A percentile compares a stretch with the other conserved stretches of the same genome.
These are phyloP conservation scores for Tachuris rubrigastra DNA, from an alignment of 2,113 vertebrate species.

Conservation along the genomic window DNA sequence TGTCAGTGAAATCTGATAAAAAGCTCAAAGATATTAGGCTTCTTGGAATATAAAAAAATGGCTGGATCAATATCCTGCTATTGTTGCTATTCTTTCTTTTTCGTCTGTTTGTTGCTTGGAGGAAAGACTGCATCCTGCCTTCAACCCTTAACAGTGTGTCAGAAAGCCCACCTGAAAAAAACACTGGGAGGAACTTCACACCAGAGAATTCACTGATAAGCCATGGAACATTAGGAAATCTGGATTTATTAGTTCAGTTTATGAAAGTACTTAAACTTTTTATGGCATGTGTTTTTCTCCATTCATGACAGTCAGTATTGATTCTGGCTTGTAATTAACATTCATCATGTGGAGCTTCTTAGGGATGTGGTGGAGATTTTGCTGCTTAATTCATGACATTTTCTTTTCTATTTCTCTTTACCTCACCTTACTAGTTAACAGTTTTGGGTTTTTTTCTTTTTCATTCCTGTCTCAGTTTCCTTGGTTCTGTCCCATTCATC, in stretches of 20 bases:
- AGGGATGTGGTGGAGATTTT: neutral
- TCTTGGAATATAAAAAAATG: neutral
- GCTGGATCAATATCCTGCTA: neutral
- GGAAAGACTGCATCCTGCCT: neutral
- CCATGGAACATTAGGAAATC: neutral
- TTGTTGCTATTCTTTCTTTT: neutral
- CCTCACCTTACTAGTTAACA: neutral
- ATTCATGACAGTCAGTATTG: neutral
- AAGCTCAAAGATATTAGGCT: neutral
- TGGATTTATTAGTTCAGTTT: neutral
- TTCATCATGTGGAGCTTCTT: neutral
- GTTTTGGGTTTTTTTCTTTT: neutral
- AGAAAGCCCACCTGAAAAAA: neutral
- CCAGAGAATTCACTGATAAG: neutral
- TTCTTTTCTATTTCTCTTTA: neutral
- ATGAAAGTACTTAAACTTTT: neutral
- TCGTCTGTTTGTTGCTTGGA: neutral
- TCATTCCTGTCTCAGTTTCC: neutral
- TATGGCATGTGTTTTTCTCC: fast-evolving
- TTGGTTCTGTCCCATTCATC: neutral
- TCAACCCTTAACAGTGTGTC: neutral
- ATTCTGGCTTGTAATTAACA: neutral
- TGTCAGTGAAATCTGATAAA: neutral
- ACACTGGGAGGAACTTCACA: neutral
- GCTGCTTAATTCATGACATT: neutral